Base-by-base conservation (phyloP, 1,140 invertebrate genomes). In the Pseudomyrmex cubaensis region DNA sequence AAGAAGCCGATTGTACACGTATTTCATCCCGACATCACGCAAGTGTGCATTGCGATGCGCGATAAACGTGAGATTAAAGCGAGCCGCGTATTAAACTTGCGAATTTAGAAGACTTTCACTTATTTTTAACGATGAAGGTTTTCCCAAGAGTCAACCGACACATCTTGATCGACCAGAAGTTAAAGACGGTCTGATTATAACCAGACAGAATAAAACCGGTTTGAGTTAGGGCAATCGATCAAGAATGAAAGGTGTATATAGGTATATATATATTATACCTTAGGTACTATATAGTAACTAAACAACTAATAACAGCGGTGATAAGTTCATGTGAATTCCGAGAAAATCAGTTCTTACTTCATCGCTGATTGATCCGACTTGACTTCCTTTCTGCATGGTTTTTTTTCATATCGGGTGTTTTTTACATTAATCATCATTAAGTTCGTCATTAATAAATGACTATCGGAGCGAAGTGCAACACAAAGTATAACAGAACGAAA, bases 291-390 rank as follows among this genome's bases (percentile, higher is more conserved):
- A 3, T 0, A 35, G 9, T 13, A 59, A 66, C 13, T 48, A 4
- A 22, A 2, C 44, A 20, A 52, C 7, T 50, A 35, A 80, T 9
- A 8, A n/a, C 9, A 0, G 8, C 54, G 20, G 12, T 61, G 22
- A 82, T 82, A 85, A 84, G 50, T 75, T 82, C 17, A 22, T 44
- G 5, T 17, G 10, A 52, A 87, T 63, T 59, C 17, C 22, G 13
- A 13, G 15, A 4, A 77, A 82, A 88, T 83, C 56, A 85, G 83
- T 85, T 87, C 76, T 73, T 87, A 13, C 17, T 20, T 64, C 13
- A 57, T 57, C 4, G 10, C 48, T 17, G 12, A 54, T 57, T 75
- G 12, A 44, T 73, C 22, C 13, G 9, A 25, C 52, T 82, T 54
- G 13, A 46, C 44, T 82, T 54, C 22, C 61, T 54, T 17, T 72